A percentile compares a stretch with the other conserved stretches of the same genome.
These are phyloP conservation scores for Salarias fasciatus DNA, from an alignment of 2,797 vertebrate species.

Conservation along the genomic window DNA sequence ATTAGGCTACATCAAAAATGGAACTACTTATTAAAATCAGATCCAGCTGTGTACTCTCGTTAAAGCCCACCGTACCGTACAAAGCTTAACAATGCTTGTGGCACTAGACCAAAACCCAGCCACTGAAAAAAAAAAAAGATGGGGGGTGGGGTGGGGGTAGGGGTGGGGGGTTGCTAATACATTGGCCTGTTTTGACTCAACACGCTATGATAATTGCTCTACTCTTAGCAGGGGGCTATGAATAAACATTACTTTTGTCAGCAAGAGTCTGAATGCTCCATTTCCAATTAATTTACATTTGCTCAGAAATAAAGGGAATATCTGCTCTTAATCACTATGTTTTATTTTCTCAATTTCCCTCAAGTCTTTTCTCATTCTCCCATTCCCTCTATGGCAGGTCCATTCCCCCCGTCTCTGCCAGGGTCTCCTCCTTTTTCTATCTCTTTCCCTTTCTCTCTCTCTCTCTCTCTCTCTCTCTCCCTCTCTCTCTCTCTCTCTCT, in stretches of 20 bases:
- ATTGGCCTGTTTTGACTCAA: constrained; percentile 78
- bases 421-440: constrained; percentile 48
- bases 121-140: constrained; percentile 47
- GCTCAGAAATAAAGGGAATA: constrained; percentile 66
- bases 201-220: constrained; percentile 74
- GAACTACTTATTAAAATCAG: constrained; percentile 85
- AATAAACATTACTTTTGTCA: constrained; percentile 82
- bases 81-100: constrained; percentile 82
- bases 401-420: constrained; percentile 52
- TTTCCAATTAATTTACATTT: constrained; percentile 83
- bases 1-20: constrained; percentile 87
- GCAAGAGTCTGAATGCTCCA: constrained; percentile 70
- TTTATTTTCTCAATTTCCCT: constrained; percentile 77
- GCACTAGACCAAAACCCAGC: constrained; percentile 79
- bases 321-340: constrained; percentile 78
- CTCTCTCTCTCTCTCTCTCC: constrained; percentile 35
- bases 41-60: constrained; percentile 85
- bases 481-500: constrained; percentile 56
- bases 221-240: constrained; percentile 77
- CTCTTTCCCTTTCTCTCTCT: background rate
- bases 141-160: too few relatives aligned
- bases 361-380: constrained; percentile 76
- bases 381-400: constrained; percentile 72
- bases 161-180: constrained; percentile 35
- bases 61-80: constrained; percentile 72